Evolutionary conservation across 1,140 invertebrate genomes (phyloP), one percentile per base, ranked within the genome.

Genomic region (Propsilocerus akamusi): DNA sequence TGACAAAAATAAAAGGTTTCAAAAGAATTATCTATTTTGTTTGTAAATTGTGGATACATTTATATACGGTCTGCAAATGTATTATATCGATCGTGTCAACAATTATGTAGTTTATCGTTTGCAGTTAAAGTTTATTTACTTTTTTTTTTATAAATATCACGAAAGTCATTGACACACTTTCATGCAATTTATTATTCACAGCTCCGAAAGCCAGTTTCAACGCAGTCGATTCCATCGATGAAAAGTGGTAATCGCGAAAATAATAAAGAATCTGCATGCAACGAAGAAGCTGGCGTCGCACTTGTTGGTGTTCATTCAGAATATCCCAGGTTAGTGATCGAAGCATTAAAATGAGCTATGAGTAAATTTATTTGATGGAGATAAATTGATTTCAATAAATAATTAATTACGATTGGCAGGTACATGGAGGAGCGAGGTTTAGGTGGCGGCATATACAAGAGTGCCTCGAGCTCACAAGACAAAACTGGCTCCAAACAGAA

Each of bases 161-260:
- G 28, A 11, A 30, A 30, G 10, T 8, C n/a, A 11, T 30, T 30
- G 28, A 11, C 10, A 11, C 28, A 30, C n/a, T 30, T 30, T 4
- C 28, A 30, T 30, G 28, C 2, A 3, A 5, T 49, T 52, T 59
- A 52, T 53, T 52, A 67, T 55, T 81, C 82, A 50, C 77, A 92
- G 87, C 79, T 96, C 67, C 87, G 92, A 72, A 95, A 95, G 77
- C 90, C 91, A 71, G 83, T 86, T 67, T 94, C 92, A 68, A 93
- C 91, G 67, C 81, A 93, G 62, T 94, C 90, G 71, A 91, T 91
- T 68, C 87, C 90, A 57, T 86, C 85, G 67, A 86, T 91, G 82
- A 87, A 86, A 74, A 75, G 78, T 58, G 78, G 78, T 64, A 73
- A 74, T 62, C 74, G 74, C 62, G 72, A 72, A 72, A 41, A 17